phyloP scores from a whole-genome alignment of 2,888 invertebrate species.

The Acleris literana region DNA sequence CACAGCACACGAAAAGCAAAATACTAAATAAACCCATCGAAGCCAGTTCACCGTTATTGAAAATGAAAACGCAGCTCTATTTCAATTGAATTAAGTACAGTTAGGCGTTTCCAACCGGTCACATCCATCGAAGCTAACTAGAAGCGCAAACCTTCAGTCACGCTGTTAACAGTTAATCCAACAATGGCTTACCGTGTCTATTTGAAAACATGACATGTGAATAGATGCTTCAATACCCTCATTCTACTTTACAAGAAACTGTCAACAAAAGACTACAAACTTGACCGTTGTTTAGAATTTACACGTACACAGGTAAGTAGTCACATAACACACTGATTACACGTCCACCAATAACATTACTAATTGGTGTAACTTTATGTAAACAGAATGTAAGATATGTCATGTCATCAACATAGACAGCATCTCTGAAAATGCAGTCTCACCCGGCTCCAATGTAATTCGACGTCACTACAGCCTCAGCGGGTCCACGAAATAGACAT shows the following conservation, averaged over 20 bases:
- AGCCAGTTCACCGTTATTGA: constrained; percentile 45
- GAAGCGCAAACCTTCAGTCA: constrained; percentile 46
- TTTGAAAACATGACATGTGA: constrained; percentile 43
- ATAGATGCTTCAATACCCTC: constrained; percentile 5
- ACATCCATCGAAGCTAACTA: constrained; percentile 24
- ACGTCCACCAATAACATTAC: background rate
- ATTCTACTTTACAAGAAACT: constrained; percentile 2
- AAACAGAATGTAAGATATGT: constrained; percentile 1
- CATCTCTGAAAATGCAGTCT: constrained; percentile 48
- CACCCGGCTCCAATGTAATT: constrained; percentile 96
- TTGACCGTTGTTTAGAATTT: no score
- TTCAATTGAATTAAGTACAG: constrained; percentile 28
- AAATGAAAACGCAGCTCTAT: constrained; percentile 39
- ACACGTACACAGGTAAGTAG: no score
- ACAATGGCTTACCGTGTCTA: constrained; percentile 41
- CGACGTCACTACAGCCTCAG: constrained; percentile 96
- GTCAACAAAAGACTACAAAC: background rate
- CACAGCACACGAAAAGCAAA: constrained; percentile 35
- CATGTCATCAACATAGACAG: constrained; percentile 27
- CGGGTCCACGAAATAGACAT: constrained; percentile 95
- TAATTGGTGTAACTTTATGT: background rate
- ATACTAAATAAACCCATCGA: constrained; percentile 43
- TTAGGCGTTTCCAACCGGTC: constrained; percentile 46
- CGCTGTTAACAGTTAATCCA: constrained; percentile 56
- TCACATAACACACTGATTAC: no score